These are phyloP conservation scores for Gephyroberyx darwinii DNA, from an alignment of 2,797 vertebrate genomes.

Conservation along the genomic window DNA sequence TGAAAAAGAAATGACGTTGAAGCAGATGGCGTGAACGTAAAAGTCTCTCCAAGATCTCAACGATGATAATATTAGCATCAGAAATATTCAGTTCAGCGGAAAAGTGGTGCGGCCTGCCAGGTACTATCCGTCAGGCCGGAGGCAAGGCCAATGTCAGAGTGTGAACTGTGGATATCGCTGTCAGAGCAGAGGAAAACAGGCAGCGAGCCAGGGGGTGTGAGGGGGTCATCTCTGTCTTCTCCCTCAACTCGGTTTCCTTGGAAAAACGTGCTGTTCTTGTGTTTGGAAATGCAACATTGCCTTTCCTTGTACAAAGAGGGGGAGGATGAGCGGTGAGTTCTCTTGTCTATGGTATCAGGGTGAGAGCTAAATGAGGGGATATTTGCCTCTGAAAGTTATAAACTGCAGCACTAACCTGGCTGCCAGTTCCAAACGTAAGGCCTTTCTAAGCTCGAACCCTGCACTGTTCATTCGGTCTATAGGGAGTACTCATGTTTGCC, in stretches of 20 bases:
- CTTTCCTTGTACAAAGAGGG: slow-evolving; percentile 36
- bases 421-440: neutral
- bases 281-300: slow-evolving; percentile 56
- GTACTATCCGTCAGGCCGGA: slow-evolving; percentile 43
- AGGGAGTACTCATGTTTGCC: neutral
- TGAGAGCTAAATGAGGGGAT: neutral
- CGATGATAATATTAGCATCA: slow-evolving; percentile 8
- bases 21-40: neutral
- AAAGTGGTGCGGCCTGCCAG: slow-evolving; percentile 41
- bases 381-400: neutral
- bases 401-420: slow-evolving; percentile 7
- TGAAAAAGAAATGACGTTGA: neutral
- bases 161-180: slow-evolving; percentile 46
- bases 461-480: neutral
- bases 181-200: slow-evolving; percentile 65
- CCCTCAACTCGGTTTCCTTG: slow-evolving; percentile 23
- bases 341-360: slow-evolving; percentile 3
- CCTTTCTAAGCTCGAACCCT: neutral
- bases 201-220: slow-evolving; percentile 49
- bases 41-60: neutral
- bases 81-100: slow-evolving; percentile 22
- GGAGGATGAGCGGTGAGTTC: slow-evolving; percentile 19
- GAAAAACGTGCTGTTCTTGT: slow-evolving; percentile 68
- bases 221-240: slow-evolving; percentile 57
- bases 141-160: slow-evolving; percentile 35